Conservation (phyloP, 1,140 invertebrate species). For the Yoshiicerus persimilis region DNA sequence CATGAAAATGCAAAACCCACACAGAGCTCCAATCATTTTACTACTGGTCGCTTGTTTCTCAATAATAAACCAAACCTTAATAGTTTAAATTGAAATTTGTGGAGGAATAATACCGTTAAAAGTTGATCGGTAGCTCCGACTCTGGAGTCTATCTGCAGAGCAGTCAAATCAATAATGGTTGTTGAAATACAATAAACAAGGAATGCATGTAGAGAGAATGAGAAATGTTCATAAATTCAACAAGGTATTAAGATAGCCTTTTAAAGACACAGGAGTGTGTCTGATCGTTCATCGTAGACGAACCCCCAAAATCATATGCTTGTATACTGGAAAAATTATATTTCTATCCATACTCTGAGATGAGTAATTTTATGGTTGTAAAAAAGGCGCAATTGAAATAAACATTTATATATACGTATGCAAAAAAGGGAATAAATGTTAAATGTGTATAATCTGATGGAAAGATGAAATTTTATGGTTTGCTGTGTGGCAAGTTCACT, state of each 20-base stretch:
- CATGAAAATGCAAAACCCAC: too few species aligned
- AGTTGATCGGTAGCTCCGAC: background rate
- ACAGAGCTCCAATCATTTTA: too few species aligned
- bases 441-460: background rate
- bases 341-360: background rate
- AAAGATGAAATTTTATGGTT: constrained; percentile 2
- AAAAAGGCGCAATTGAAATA: background rate
- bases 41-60: background rate
- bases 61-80: background rate
- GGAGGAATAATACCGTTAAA: background rate
- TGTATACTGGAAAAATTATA: too few species aligned
- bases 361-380: background rate
- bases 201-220: background rate
- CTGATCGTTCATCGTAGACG: background rate
- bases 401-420: background rate
- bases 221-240: background rate
- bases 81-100: background rate
- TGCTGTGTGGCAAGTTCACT: background rate
- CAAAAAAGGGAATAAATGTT: background rate
- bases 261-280: background rate
- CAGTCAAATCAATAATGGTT: background rate
- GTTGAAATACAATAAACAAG: background rate
- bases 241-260: background rate
- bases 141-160: background rate
- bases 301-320: background rate